phyloP scores from a whole-genome alignment of 2,888 invertebrate species.

The Apamea monoglypha region DNA sequence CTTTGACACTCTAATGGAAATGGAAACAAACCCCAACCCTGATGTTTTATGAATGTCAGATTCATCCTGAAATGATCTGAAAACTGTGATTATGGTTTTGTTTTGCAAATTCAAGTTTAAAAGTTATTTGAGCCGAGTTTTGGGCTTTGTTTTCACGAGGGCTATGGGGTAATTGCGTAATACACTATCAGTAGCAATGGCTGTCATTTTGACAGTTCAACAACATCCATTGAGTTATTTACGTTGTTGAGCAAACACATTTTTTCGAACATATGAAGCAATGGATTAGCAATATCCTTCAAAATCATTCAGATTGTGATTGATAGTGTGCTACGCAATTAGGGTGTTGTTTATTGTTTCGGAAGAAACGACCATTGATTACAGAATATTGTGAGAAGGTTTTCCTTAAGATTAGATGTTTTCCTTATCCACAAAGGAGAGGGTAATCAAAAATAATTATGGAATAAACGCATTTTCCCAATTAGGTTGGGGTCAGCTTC shows the following conservation, averaged over 20 bases:
- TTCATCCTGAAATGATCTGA: neutral
- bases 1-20: conserved; percentile 41
- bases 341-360: neutral
- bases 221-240: neutral
- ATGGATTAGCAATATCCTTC: neutral
- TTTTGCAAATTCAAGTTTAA: neutral
- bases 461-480: too few species aligned
- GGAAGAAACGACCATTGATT: too few species aligned
- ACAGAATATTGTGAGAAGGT: neutral
- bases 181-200: neutral
- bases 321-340: neutral
- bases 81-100: conserved; percentile 3
- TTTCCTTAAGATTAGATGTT: neutral
- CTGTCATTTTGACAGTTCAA: neutral
- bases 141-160: neutral
- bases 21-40: neutral
- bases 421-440: neutral
- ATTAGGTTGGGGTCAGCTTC: too few species aligned
- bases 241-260: neutral
- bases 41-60: neutral
- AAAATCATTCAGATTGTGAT: neutral
- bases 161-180: neutral
- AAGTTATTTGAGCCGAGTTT: neutral
- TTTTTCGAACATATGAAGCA: neutral
- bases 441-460: neutral